Evolutionary conservation across 1,140 invertebrate genomes (phyloP), one percentile per base, ranked within the genome.

Genomic region (Tetramorium alpestre): DNA sequence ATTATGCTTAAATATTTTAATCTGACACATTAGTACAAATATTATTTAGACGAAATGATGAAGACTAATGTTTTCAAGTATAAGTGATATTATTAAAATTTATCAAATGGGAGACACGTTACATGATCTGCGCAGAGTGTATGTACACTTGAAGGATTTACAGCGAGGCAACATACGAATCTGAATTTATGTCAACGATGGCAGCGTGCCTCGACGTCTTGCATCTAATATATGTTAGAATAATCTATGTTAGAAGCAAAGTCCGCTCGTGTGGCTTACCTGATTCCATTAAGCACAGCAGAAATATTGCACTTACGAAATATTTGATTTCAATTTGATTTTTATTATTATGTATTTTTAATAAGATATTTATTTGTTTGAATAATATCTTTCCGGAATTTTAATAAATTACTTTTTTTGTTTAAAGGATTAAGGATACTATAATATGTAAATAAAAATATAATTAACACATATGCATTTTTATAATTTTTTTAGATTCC

Each of bases 241-340:
- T n/a, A n/a, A n/a, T n/a, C n/a, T 49, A 62, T 38, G 72, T 41
- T 64, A 51, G 72, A 47, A 47, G 38, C 18, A 88, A 51, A 89
- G 73, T 87, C 64, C 49, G 49, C 49, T 81, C 33, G 51, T 38
- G 58, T 22, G 25, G 73, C 18, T 47, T 51, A 73, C 25, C 25
- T 72, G 41, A 72, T 85, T 90, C 58, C 60, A 85, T 90, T 87
- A 86, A 75, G 51, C 41, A 47, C 13, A 33, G 16, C 73, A 56
- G 49, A 64, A 89, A 77, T 87, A 64, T 73, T 49, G 22, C 3
- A 38, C 13, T 28, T 69, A 33, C 22, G 4, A 28, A 64, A 62
- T 64, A 38, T 80, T 49, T 16, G n/a, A 0, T 65, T 44, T 44
- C n/a, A 38, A 72, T 8, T 72, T 72, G 0, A 72, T 33, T 33